Conservation (phyloP, 2,888 invertebrate species). For the Pomacea canaliculata region DNA sequence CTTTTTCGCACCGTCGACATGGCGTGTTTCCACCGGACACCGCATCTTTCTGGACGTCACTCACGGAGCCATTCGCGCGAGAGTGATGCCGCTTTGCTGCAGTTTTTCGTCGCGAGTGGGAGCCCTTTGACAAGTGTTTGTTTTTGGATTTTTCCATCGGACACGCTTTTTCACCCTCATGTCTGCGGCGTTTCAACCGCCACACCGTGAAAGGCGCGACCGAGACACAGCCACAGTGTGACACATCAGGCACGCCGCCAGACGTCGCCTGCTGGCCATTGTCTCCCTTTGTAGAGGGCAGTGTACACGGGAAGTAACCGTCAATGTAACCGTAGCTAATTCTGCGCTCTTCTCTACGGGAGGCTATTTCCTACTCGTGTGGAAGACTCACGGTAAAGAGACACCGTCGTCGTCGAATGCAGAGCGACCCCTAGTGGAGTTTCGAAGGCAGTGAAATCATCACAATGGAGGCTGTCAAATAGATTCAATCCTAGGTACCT, state of each 20-base stretch:
- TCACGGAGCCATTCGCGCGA: neutral
- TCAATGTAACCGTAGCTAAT: neutral
- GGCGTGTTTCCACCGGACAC: neutral
- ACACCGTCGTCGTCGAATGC: neutral
- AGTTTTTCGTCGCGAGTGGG: neutral
- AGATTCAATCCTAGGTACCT: neutral
- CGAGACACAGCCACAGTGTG: neutral
- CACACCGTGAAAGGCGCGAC: neutral
- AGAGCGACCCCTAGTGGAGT: neutral
- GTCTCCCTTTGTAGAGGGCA: neutral
- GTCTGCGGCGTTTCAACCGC: neutral
- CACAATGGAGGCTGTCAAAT: neutral
- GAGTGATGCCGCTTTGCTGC: neutral
- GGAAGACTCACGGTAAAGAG: neutral
- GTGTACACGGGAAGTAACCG: neutral
- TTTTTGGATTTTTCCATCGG: slow-evolving; percentile 4
- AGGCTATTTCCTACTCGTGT: slow-evolving; percentile 1
- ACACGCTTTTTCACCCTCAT: neutral
- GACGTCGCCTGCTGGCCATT: neutral
- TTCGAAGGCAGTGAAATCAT: neutral
- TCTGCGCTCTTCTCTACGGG: neutral
- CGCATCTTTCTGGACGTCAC: neutral
- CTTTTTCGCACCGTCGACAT: neutral
- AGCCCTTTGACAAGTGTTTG: neutral
- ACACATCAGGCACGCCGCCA: neutral